These are phyloP conservation scores for Heterocephalus glaber DNA, from an alignment of 2,113 vertebrate species.

Conservation along the genomic window DNA sequence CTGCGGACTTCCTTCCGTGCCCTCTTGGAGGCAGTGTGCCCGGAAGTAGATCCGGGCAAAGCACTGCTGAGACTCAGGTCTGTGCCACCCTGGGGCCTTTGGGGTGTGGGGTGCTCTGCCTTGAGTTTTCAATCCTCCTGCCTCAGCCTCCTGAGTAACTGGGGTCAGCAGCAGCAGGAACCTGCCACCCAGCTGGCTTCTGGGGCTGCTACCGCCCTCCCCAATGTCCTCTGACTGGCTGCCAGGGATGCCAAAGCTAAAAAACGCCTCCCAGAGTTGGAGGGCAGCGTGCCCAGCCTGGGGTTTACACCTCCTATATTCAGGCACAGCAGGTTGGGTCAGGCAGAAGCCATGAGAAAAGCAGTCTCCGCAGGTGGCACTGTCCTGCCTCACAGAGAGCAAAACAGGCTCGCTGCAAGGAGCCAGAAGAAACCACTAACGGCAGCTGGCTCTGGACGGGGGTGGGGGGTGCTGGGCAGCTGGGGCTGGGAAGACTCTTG, in stretches of 20 bases:
- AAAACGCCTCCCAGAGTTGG: background rate
- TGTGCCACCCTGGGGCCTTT: background rate
- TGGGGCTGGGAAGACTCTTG: background rate
- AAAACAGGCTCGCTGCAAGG: background rate
- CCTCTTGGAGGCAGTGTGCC: background rate
- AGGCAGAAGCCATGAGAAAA: background rate
- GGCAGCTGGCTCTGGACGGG: background rate
- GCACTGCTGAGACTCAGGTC: accelerated
- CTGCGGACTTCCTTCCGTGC: background rate
- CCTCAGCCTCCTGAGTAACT: background rate
- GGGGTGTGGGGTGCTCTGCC: background rate
- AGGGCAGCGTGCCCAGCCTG: background rate
- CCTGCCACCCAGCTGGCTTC: background rate
- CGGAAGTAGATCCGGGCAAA: background rate
- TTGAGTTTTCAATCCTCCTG: background rate
- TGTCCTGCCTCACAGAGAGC: background rate
- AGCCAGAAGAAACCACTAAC: background rate
- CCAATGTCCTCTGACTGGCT: background rate
- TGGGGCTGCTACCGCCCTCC: background rate
- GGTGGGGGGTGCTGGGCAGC: background rate
- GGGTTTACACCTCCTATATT: background rate
- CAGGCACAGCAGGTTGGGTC: background rate
- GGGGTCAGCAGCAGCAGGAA: background rate
- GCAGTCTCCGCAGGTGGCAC: background rate
- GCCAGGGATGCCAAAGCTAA: slow-evolving; percentile 53